These are phyloP conservation scores for Entosphenus tridentatus DNA, from an alignment of 2,113 vertebrate genomes.

Conservation along the genomic window DNA sequence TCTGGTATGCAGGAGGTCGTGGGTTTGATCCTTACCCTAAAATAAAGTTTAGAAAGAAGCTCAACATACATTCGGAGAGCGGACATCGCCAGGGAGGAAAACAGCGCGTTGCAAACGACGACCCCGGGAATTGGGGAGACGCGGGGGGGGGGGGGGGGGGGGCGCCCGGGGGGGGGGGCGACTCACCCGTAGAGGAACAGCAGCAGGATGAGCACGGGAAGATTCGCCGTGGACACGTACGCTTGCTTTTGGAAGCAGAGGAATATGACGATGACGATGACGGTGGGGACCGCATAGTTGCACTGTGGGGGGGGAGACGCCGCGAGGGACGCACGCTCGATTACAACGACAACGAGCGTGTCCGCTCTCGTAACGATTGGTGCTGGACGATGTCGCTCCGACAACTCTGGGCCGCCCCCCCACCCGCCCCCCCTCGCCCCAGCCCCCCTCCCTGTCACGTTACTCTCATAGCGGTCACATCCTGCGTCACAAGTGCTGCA, in stretches of 20 bases:
- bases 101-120: too few species aligned
- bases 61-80: too few species aligned
- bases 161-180: too few species aligned
- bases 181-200: conserved; percentile 35
- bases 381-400: not conserved
- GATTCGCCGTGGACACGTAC: conserved; percentile 33
- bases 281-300: conserved; percentile 32
- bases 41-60: too few species aligned
- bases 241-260: conserved; percentile 34
- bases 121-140: too few species aligned
- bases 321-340: not conserved
- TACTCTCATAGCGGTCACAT: not conserved
- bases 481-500: not conserved
- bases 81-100: too few species aligned
- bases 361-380: too few species aligned
- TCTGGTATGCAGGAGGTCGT: too few species aligned
- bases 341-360: too few species aligned
- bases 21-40: too few species aligned
- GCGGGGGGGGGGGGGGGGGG: too few species aligned
- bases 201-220: conserved; percentile 32
- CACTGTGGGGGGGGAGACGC: conserved; percentile 17
- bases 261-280: conserved; percentile 36
- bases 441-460: not conserved
- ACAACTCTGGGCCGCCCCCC: not conserved
- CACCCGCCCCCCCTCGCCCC: not conserved